phyloP scores from a whole-genome alignment of 2,113 vertebrate species.

The Sturnira hondurensis region DNA sequence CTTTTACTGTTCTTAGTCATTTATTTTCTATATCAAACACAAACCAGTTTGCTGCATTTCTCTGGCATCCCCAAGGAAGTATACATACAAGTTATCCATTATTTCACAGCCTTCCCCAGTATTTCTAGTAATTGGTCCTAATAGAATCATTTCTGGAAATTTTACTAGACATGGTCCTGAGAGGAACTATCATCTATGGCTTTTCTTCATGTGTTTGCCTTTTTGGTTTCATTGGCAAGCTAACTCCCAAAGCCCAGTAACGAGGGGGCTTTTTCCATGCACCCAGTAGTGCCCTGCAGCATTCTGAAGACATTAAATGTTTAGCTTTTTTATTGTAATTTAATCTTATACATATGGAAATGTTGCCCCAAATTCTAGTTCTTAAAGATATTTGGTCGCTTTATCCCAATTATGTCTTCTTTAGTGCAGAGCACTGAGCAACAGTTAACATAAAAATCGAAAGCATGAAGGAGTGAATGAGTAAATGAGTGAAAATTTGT shows the following conservation, averaged over 20 bases:
- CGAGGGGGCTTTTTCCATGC: background rate
- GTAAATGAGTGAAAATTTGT: background rate
- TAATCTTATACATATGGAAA: background rate
- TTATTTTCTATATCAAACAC: slow-evolving; percentile 20
- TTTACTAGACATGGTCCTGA: background rate
- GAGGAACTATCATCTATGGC: background rate
- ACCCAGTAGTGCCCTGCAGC: background rate
- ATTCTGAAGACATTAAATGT: background rate
- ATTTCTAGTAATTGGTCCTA: background rate
- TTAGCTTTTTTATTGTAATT: background rate
- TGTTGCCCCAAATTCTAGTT: background rate
- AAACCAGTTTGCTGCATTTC: background rate
- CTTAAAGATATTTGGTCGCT: background rate
- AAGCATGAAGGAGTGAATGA: background rate
- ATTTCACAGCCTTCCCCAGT: background rate
- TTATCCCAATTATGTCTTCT: background rate
- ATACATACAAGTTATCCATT: background rate
- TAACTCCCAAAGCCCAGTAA: background rate
- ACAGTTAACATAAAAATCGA: background rate
- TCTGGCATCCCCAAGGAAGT: background rate
- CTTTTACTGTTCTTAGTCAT: background rate
- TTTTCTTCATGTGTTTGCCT: background rate
- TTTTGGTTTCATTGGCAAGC: background rate
- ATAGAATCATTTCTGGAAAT: background rate
- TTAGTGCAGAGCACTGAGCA: background rate